Evolutionary conservation across 2,888 invertebrate genomes (phyloP), one percentile per base, ranked within the genome.

Genomic region (Acronicta psi): DNA sequence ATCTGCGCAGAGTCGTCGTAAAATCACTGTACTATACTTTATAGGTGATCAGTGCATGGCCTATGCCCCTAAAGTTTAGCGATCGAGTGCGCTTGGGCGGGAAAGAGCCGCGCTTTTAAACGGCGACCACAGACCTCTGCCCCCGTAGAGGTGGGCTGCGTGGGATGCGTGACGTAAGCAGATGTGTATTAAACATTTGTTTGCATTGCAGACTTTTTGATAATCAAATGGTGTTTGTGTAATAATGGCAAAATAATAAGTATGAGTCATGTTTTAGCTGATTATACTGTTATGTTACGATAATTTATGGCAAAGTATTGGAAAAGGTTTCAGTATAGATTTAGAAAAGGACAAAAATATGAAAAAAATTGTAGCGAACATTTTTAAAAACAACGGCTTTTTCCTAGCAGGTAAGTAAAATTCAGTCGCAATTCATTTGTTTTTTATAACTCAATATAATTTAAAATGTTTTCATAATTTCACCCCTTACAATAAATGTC

Each of bases 91-190:
- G 90, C 85, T 85, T 79, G 82, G 89, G 87, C 89, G 90, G 86
- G 79, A 84, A 80, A 79, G 55, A 73, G 83, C 69, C 81, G 81
- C 64, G 89, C 93, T 93, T 93, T 88, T 93, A 92, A 92, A 86
- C 85, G 62, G 67, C 63, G 40, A 58, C 80, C 88, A 82, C 75
- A 90, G 92, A 90, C 62, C 75, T 82, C 60, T 29, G 80, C 71
- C 20, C 38, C 42, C 20, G 43, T 65, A 82, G 81, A 84, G 44
- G 55, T 52, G 69, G 43, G 31, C 14, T 75, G 84, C 84, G 87
- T 89, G 86, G 89, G 86, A 64, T 69, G 75, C 37, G 58, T 86
- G 85, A 86, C 84, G 83, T 82, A 69, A 68, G 20, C 44, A 42
- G 29, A 20, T 57, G 16, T 42, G 44, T 59, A 65, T 53, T 43